Evolutionary conservation across 2,113 vertebrate species (phyloP).

Genomic region (Hystrix brachyura): DNA sequence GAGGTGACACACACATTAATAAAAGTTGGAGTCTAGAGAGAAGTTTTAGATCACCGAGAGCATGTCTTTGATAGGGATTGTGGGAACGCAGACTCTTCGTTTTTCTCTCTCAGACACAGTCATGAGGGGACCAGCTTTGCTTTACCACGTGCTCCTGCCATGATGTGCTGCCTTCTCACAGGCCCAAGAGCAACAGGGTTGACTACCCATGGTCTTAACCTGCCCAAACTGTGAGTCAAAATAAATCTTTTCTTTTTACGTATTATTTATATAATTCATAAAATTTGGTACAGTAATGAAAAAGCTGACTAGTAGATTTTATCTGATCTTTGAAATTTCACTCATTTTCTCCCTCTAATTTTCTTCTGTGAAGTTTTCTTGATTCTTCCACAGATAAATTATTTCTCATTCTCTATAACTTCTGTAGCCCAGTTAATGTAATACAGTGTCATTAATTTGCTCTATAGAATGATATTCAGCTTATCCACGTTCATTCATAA

Average conservation of each 20-base stretch:
- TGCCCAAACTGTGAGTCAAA: background rate
- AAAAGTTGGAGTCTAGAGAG: background rate
- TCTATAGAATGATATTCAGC: background rate
- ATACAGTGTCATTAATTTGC: background rate
- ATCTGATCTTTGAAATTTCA: conserved; percentile 8
- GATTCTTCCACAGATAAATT: background rate
- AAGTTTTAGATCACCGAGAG: background rate
- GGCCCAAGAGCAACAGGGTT: background rate
- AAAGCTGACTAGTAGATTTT: background rate
- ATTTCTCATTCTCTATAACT: background rate
- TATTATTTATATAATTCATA: background rate
- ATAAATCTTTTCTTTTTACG: background rate
- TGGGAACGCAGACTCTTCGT: background rate
- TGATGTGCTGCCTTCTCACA: background rate
- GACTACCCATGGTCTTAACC: background rate
- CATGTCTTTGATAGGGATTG: background rate
- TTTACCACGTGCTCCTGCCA: no score
- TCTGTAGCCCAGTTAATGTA: background rate
- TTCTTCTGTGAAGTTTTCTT: background rate
- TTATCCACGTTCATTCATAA: background rate
- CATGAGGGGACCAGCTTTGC: background rate
- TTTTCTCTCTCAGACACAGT: background rate
- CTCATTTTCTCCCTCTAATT: background rate
- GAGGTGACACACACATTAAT: background rate
- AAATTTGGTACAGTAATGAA: background rate